A percentile compares a stretch with the other conserved stretches of the same genome.
Conservation (phyloP, 1,140 invertebrate genomes). For the Yoshiicerus persimilis region DNA sequence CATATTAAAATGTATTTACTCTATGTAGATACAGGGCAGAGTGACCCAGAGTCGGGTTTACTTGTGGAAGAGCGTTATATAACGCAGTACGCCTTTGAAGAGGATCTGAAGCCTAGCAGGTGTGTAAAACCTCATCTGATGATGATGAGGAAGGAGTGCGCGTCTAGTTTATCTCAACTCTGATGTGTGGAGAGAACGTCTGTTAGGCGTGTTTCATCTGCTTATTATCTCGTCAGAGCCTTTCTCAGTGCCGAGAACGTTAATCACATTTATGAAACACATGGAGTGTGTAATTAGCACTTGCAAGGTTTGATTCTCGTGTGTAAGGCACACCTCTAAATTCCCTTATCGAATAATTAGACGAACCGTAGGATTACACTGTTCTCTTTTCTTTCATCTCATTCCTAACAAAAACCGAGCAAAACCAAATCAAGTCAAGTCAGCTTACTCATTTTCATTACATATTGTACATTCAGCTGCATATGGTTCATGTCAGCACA, state of each 20-base stretch:
- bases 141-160: constrained; percentile 40
- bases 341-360: constrained; percentile 47
- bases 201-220: constrained; percentile 41
- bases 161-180: constrained; percentile 37
- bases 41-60: neutral
- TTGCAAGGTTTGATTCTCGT: constrained; percentile 39
- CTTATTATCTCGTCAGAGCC: constrained; percentile 48
- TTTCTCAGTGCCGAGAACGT: constrained; percentile 39
- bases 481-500: neutral
- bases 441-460: neutral
- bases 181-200: constrained; percentile 33
- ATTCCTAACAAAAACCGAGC: neutral
- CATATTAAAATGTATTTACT: neutral
- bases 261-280: constrained; percentile 49
- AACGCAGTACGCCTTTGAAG: neutral
- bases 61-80: neutral
- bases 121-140: constrained; percentile 36
- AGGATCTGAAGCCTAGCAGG: constrained; percentile 30
- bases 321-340: constrained; percentile 43
- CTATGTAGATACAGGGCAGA: neutral
- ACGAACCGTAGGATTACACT: neutral
- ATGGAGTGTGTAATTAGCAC: constrained; percentile 48
- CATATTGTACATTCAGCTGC: neutral
- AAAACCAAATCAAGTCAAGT: neutral
- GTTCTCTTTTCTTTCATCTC: constrained; percentile 10